These are phyloP conservation scores for Eidolon helvum DNA, from an alignment of 2,113 vertebrate genomes.

Conservation along the genomic window DNA sequence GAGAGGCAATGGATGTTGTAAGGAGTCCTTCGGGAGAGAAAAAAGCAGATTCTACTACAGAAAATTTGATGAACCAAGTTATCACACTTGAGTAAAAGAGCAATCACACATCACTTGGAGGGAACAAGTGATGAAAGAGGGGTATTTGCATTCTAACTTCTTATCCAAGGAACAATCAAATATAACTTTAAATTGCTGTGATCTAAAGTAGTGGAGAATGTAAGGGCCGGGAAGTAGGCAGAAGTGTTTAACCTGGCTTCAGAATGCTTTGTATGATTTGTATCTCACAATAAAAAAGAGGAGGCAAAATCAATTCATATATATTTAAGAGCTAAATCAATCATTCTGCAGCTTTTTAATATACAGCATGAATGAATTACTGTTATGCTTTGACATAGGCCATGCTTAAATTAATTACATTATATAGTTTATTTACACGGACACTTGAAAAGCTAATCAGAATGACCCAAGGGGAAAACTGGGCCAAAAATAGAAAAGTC, in stretches of 20 bases:
- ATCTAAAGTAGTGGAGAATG: not conserved
- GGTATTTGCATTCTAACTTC: not conserved
- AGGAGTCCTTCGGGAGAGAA: not conserved
- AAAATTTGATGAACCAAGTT: not conserved
- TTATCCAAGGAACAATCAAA: not conserved
- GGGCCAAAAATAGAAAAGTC: not conserved
- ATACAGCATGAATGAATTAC: not conserved
- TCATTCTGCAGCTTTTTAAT: not conserved
- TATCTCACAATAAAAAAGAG: not conserved
- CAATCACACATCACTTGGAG: not conserved
- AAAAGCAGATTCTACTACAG: not conserved
- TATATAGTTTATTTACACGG: not conserved
- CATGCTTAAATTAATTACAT: not conserved
- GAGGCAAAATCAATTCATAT: not conserved
- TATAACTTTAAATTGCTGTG: not conserved
- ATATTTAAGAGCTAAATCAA: not conserved
- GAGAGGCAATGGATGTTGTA: fast-evolving
- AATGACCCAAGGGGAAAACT: not conserved
- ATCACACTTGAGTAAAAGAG: not conserved
- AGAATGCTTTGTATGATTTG: fast-evolving
- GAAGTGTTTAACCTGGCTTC: not conserved
- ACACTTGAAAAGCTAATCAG: not conserved
- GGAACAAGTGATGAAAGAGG: fast-evolving
- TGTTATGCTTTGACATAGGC: not conserved
- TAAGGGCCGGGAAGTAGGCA: not conserved